Evolutionary conservation across 2,888 invertebrate genomes (phyloP).

Genomic region (Cephalotes varians): DNA sequence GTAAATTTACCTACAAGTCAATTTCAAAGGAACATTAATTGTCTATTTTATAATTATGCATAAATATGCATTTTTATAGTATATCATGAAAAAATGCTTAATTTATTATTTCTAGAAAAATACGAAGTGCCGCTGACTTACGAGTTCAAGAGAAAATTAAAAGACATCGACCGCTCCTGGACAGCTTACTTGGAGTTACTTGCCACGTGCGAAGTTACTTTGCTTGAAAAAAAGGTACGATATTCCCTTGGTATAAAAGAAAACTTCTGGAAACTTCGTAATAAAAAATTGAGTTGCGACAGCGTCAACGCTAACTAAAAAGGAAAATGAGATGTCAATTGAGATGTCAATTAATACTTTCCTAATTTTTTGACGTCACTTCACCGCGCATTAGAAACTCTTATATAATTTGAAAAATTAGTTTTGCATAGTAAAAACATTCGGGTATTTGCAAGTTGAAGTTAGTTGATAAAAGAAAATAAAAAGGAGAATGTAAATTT

Average conservation of each 20-base stretch:
- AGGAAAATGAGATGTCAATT: constrained; percentile 31
- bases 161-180: constrained; percentile 90
- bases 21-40: not conserved
- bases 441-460: not conserved
- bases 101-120: constrained; percentile 86
- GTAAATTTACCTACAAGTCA: not conserved
- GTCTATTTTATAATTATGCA: not conserved
- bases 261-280: constrained; percentile 25
- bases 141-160: constrained; percentile 87
- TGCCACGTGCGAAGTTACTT: constrained; percentile 90
- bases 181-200: constrained; percentile 90
- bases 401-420: constrained; percentile 12
- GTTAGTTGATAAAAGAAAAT: not conserved
- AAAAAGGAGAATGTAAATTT: not conserved
- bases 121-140: constrained; percentile 91
- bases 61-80: not conserved
- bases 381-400: not conserved
- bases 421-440: not conserved
- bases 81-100: not conserved
- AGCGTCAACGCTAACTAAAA: constrained; percentile 24
- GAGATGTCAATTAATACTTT: constrained; percentile 35
- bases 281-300: constrained; percentile 25
- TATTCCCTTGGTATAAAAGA: constrained; percentile 46
- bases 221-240: constrained; percentile 90
- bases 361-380: constrained; percentile 25